Percentiles rank a stretch among this genome's conserved stretches.
These are phyloP conservation scores for Cerastoderma edule DNA, from an alignment of 2,888 invertebrate species.

Conservation along the genomic window DNA sequence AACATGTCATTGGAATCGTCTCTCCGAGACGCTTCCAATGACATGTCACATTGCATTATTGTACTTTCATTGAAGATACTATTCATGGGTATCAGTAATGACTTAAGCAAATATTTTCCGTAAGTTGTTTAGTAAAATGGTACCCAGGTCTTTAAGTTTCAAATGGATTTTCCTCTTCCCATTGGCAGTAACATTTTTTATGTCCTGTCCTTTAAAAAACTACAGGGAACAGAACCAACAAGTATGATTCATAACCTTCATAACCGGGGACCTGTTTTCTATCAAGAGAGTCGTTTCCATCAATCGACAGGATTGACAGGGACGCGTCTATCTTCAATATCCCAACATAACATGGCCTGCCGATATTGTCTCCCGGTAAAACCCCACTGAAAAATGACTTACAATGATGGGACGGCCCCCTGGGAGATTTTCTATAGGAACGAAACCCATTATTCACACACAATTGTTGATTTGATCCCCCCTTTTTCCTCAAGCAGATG, in stretches of 20 bases:
- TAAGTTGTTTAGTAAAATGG: too few species aligned
- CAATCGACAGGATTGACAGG: conserved; percentile 3
- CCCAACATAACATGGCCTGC: neutral
- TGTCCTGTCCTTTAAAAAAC: too few species aligned
- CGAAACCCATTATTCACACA: neutral
- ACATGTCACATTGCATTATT: too few species aligned
- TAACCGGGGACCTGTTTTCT: conserved; percentile 19
- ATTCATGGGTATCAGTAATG: too few species aligned
- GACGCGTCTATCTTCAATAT: conserved; percentile 2
- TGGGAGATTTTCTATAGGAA: conserved; percentile 11
- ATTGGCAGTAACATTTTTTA: too few species aligned
- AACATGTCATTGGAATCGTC: too few species aligned
- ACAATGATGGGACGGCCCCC: neutral
- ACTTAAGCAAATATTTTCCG: too few species aligned
- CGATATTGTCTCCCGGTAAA: neutral
- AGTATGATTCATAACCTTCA: conserved; percentile 10
- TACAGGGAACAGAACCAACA: too few species aligned
- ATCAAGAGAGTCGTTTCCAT: neutral
- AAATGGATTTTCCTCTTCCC: too few species aligned
- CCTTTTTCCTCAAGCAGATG: neutral
- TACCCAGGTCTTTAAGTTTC: too few species aligned
- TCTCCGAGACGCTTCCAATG: too few species aligned
- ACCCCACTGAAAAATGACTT: neutral
- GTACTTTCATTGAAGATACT: too few species aligned
- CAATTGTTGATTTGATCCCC: conserved; percentile 18